Percentiles rank a stretch among this genome's conserved stretches.
phyloP scores from a whole-genome alignment of 2,888 invertebrate genomes.

The Cosmorhoe ocellata region DNA sequence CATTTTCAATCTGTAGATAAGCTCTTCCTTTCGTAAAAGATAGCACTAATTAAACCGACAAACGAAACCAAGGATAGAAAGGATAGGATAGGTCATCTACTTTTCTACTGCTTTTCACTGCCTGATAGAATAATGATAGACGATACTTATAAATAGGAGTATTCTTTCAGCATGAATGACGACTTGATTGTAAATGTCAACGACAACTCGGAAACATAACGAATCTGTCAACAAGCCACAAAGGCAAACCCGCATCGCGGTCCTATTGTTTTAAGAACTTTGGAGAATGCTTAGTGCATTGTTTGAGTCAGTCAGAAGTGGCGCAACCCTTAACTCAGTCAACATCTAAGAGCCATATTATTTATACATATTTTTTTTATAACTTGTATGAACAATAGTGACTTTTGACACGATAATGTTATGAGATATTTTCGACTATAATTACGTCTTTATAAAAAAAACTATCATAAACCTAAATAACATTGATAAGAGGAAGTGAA shows the following conservation, averaged over 20 bases:
- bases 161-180: constrained; percentile 51
- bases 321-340: constrained; percentile 36
- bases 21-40: constrained; percentile 38
- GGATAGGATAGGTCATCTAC: background rate
- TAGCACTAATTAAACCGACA: constrained; percentile 35
- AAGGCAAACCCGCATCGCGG: constrained; percentile 68
- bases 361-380: no score
- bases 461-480: constrained; percentile 15
- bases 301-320: constrained; percentile 39
- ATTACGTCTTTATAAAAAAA: constrained; percentile 19
- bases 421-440: constrained; percentile 17
- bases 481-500: constrained; percentile 20
- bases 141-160: no score
- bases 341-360: constrained; percentile 27
- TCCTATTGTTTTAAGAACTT: constrained; percentile 66
- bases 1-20: constrained; percentile 38
- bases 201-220: constrained; percentile 46
- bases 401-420: constrained; percentile 29
- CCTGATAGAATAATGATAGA: background rate
- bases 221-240: constrained; percentile 44
- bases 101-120: no score
- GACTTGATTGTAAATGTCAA: constrained; percentile 58
- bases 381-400: constrained; percentile 35
- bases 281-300: constrained; percentile 44
- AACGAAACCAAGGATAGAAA: background rate